These are phyloP conservation scores for Unio pictorum DNA, from an alignment of 2,888 invertebrate genomes.

Conservation along the genomic window DNA sequence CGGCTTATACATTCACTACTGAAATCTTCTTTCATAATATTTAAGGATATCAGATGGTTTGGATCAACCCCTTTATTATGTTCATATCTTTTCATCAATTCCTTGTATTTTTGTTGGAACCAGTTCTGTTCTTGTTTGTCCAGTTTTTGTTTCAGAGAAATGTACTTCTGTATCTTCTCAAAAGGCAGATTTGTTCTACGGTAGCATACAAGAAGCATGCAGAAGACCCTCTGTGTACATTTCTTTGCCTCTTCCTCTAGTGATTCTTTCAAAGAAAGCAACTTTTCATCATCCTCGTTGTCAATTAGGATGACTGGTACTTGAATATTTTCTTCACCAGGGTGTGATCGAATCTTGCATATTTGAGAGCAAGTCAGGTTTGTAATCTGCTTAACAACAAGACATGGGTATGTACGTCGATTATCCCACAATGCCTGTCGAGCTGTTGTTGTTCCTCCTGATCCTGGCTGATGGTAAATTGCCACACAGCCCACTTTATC, in stretches of 20 bases:
- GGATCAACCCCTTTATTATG: constrained; percentile 21
- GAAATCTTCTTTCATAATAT: constrained; percentile 39
- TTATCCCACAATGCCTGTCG: constrained; percentile 33
- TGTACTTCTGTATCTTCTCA: constrained; percentile 1
- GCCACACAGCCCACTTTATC: constrained; percentile 13
- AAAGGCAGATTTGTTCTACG: constrained; percentile 13
- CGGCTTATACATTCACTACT: constrained; percentile 16
- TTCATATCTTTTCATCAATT: constrained; percentile 12
- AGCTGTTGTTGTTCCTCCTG: constrained; percentile 36
- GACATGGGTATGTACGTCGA: constrained; percentile 26
- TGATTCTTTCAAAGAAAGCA: constrained; percentile 14
- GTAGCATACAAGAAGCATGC: constrained; percentile 16
- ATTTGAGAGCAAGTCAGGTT: constrained; percentile 28
- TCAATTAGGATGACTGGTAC: constrained; percentile 32
- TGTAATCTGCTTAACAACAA: constrained; percentile 20
- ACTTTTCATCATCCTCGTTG: constrained; percentile 20
- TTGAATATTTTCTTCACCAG: constrained; percentile 7
- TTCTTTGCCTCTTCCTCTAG: constrained; percentile 14
- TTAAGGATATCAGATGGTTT: constrained; percentile 29
- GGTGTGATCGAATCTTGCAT: constrained; percentile 10
- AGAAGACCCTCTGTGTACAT: constrained; percentile 6
- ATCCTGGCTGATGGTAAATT: constrained; percentile 37
- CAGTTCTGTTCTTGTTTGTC: constrained; percentile 18
- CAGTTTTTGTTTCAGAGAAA: constrained; percentile 21
- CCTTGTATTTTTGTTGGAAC: constrained; percentile 21